Percentiles rank a stretch among this genome's conserved stretches.
phyloP scores from a whole-genome alignment of 1,140 invertebrate genomes.

The Papilio helenus region DNA sequence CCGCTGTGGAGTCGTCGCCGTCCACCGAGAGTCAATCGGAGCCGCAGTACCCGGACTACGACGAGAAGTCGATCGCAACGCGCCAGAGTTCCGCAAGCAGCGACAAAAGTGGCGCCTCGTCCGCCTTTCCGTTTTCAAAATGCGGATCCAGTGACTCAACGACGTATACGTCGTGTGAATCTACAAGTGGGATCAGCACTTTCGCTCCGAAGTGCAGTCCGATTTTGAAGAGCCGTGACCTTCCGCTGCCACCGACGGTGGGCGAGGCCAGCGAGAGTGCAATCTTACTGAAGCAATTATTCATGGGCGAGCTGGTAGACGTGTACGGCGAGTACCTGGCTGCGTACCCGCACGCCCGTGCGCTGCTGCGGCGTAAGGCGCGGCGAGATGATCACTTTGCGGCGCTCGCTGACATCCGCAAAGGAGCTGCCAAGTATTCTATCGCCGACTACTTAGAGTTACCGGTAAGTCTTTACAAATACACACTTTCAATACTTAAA shows the following conservation, averaged over 20 bases:
- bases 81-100: conserved; percentile 76
- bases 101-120: conserved; percentile 75
- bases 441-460: conserved; percentile 78
- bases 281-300: conserved; percentile 78
- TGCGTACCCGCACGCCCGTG: conserved; percentile 73
- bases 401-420: conserved; percentile 75
- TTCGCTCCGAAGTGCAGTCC: conserved; percentile 67
- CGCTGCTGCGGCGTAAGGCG: conserved; percentile 69
- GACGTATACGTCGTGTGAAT: conserved; percentile 74
- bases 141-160: conserved; percentile 77
- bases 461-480: conserved; percentile 71
- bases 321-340: conserved; percentile 76
- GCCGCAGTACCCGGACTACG: conserved; percentile 73
- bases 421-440: conserved; percentile 76
- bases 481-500: conserved; percentile 32
- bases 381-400: conserved; percentile 78
- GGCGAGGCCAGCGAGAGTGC: conserved; percentile 69
- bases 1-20: conserved; percentile 70
- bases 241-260: conserved; percentile 65
- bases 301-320: conserved; percentile 79
- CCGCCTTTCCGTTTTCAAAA: conserved; percentile 79
- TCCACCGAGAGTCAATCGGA: conserved; percentile 73
- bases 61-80: conserved; percentile 69
- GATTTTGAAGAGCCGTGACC: conserved; percentile 65
- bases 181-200: conserved; percentile 72